Conservation (phyloP, 2,888 invertebrate species). For the Scaptodrosophila latifasciaeformis region DNA sequence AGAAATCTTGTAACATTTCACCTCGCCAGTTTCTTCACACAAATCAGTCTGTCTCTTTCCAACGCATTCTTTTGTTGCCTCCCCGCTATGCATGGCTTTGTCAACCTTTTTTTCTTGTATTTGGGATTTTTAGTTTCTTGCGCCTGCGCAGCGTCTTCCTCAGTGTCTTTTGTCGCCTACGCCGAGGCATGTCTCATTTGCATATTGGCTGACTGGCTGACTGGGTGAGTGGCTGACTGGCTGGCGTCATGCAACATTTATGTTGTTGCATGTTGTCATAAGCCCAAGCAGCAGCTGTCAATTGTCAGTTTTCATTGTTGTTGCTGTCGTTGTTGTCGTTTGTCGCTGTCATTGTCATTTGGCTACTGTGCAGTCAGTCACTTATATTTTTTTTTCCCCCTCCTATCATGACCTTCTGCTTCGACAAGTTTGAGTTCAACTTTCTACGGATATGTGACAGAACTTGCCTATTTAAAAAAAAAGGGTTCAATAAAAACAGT, state of each 20-base stretch:
- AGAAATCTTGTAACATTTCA: slow-evolving; percentile 12
- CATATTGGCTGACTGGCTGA: too few species aligned
- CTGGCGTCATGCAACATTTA: slow-evolving; percentile 59
- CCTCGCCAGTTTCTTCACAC: not conserved
- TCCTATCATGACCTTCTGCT: not conserved
- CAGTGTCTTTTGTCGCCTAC: slow-evolving; percentile 49
- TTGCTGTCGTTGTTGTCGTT: slow-evolving; percentile 6
- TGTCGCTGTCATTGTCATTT: slow-evolving; percentile 20
- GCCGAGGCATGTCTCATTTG: slow-evolving; percentile 62
- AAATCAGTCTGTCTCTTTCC: not conserved
- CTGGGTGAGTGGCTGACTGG: too few species aligned
- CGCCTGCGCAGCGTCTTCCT: slow-evolving; percentile 38
- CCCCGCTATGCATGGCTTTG: not conserved
- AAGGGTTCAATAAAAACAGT: too few species aligned
- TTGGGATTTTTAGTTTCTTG: slow-evolving; percentile 7
- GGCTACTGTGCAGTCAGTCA: slow-evolving; percentile 38
- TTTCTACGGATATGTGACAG: not conserved
- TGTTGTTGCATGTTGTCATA: slow-evolving; percentile 49
- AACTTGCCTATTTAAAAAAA: not conserved
- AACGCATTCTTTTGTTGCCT: not conserved
- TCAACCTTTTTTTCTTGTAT: not conserved
- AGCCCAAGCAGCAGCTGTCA: slow-evolving; percentile 37
- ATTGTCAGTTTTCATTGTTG: slow-evolving; percentile 31
- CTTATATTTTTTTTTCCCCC: slow-evolving; percentile 25
- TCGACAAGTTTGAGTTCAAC: not conserved